Percentiles rank a stretch among this genome's conserved stretches.
Evolutionary conservation across 1,140 invertebrate species (phyloP).

Genomic region (Colletes latitarsis): DNA sequence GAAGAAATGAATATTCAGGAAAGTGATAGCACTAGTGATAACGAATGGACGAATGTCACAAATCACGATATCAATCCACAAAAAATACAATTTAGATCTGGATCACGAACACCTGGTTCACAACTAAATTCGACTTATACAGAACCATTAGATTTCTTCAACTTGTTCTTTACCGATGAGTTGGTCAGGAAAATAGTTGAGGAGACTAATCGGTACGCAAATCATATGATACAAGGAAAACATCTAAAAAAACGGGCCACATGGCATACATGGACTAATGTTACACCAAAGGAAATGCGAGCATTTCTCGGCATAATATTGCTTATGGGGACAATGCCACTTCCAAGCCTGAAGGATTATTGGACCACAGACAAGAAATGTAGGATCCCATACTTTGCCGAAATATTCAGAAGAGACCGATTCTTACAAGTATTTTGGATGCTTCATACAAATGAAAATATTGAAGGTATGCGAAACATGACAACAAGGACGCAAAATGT

Average conservation of each 20-base stretch:
- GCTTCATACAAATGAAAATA: constrained; percentile 32
- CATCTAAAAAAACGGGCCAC: constrained; percentile 1
- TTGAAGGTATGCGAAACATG: constrained; percentile 55
- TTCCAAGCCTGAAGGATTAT: too few relatives aligned
- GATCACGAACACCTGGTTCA: constrained; percentile 25
- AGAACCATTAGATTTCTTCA: constrained; percentile 22
- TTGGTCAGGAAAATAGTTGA: constrained; percentile 19
- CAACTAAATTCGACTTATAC: constrained; percentile 13
- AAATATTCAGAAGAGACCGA: too few relatives aligned
- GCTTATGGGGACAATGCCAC: too few relatives aligned
- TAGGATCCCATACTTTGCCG: too few relatives aligned
- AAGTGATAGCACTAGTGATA: too few relatives aligned
- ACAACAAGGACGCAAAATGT: constrained; percentile 45
- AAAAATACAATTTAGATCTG: too few relatives aligned
- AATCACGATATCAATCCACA: too few relatives aligned
- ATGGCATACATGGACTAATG: constrained; percentile 37
- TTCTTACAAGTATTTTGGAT: constrained; percentile 39
- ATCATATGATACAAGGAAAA: constrained; percentile 22
- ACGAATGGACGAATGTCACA: too few relatives aligned
- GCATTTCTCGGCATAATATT: too few relatives aligned
- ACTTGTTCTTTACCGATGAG: constrained; percentile 31
- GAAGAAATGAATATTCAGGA: too few relatives aligned
- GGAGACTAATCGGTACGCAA: constrained; percentile 33
- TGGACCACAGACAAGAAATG: too few relatives aligned
- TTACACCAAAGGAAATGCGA: constrained; percentile 35